A percentile compares a stretch with the other conserved stretches of the same genome.
phyloP scores from a whole-genome alignment of 2,797 vertebrate species.

The Sebastes dallii region DNA sequence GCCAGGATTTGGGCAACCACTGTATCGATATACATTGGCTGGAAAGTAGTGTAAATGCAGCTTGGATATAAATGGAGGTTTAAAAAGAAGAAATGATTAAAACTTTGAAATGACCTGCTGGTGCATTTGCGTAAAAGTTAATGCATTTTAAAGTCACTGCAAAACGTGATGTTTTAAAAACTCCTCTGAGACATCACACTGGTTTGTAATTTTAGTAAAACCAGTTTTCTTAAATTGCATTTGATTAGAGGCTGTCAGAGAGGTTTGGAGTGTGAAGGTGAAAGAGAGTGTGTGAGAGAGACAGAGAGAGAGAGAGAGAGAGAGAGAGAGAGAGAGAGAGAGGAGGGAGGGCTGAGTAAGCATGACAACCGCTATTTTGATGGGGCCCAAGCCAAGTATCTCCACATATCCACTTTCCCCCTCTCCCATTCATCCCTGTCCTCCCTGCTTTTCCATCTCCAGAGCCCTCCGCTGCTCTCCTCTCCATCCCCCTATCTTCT shows the following conservation, averaged over 20 bases:
- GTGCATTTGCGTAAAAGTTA: background rate
- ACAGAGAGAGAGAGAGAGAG: background rate
- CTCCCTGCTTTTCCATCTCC: slow-evolving; percentile 57
- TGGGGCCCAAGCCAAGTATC: slow-evolving; percentile 73
- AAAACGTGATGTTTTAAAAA: slow-evolving; percentile 13
- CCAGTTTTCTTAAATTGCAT: background rate
- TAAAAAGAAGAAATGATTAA: background rate
- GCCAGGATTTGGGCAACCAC: slow-evolving; percentile 32
- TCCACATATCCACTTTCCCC: slow-evolving; percentile 65
- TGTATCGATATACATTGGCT: slow-evolving; percentile 34
- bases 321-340: background rate
- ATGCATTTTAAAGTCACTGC: background rate
- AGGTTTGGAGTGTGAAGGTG: slow-evolving; percentile 10
- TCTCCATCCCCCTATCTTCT: slow-evolving; percentile 24
- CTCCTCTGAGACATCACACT: background rate
- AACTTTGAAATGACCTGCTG: slow-evolving; percentile 24
- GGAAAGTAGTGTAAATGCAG: slow-evolving; percentile 1
- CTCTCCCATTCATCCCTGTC: slow-evolving; percentile 47
- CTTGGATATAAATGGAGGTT: slow-evolving; percentile 16
- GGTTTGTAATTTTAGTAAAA: background rate
- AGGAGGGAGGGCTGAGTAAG: slow-evolving; percentile 55
- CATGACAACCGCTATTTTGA: slow-evolving; percentile 76
- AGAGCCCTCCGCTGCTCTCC: slow-evolving; percentile 25
- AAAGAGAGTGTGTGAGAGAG: background rate
- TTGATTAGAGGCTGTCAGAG: background rate